Conservation (phyloP, 2,888 invertebrate genomes). For the Ochropacha duplaris region DNA sequence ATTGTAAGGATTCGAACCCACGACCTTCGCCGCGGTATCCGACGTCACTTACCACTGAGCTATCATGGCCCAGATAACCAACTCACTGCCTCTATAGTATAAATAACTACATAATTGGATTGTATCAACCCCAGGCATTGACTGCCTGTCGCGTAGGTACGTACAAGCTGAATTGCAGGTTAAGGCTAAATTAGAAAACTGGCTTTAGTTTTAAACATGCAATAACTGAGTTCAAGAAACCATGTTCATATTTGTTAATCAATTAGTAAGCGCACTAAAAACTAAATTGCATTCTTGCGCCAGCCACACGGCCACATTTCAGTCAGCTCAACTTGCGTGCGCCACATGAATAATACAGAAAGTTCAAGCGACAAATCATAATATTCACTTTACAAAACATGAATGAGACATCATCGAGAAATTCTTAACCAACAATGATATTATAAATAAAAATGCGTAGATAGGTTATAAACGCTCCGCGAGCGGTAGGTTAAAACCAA, state of each 20-base stretch:
- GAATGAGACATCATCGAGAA: slow-evolving; percentile 21
- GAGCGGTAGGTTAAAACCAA: too few relatives aligned
- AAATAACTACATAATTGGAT: neutral
- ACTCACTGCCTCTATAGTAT: neutral
- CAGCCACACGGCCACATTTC: too few relatives aligned
- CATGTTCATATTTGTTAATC: neutral
- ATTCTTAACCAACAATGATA: too few relatives aligned
- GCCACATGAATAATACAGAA: neutral
- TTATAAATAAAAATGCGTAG: too few relatives aligned
- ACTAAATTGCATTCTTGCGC: neutral
- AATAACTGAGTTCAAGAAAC: neutral
- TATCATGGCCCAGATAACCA: too few relatives aligned
- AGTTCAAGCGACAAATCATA: neutral
- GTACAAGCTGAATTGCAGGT: neutral
- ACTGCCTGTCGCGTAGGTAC: neutral
- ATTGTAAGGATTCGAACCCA: too few relatives aligned
- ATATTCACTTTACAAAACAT: slow-evolving; percentile 5
- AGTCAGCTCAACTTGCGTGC: too few relatives aligned
- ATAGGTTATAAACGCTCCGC: too few relatives aligned
- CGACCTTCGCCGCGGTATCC: too few relatives aligned
- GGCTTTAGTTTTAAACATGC: neutral
- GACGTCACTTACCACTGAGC: too few relatives aligned
- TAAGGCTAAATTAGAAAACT: neutral
- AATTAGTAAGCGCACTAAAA: neutral
- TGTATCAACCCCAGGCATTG: neutral